These are phyloP conservation scores for Amphiduros pacificus DNA, from an alignment of 2,888 invertebrate species.

Conservation along the genomic window DNA sequence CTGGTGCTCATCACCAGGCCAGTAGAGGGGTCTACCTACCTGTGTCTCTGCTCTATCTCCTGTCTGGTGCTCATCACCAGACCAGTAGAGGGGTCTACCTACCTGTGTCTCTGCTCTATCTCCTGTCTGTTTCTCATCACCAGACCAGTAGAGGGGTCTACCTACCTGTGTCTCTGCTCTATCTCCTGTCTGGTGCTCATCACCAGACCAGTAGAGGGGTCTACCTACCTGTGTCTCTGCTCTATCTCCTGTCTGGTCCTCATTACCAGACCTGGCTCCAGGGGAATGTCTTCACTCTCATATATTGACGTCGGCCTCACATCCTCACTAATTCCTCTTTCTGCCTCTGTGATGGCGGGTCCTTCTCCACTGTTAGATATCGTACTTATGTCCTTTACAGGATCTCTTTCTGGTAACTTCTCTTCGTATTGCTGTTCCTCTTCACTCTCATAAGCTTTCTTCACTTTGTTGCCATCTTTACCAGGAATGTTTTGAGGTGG, in stretches of 20 bases:
- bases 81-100: no score
- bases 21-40: no score
- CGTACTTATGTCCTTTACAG: no score
- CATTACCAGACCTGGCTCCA: constrained; percentile 73
- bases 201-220: constrained; percentile 74
- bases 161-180: constrained; percentile 64
- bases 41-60: no score
- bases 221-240: constrained; percentile 60
- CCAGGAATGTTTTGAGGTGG: no score
- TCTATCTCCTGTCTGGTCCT: constrained; percentile 67
- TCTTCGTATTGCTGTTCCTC: not conserved
- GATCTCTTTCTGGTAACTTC: not conserved
- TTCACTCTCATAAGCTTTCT: not conserved
- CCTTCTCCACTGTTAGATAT: not conserved
- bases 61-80: no score
- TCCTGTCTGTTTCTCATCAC: constrained; percentile 68
- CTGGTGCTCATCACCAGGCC: no score
- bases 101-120: constrained; percentile 66
- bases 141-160: no score
- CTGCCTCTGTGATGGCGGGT: not conserved
- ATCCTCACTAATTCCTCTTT: not conserved
- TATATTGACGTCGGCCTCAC: constrained; percentile 18
- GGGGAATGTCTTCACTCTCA: constrained; percentile 65
- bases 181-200: constrained; percentile 67
- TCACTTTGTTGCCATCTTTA: not conserved